Evolutionary conservation across 2,888 invertebrate genomes (phyloP), one percentile per base, ranked within the genome.

Genomic region (Coleophora flavipennella): DNA sequence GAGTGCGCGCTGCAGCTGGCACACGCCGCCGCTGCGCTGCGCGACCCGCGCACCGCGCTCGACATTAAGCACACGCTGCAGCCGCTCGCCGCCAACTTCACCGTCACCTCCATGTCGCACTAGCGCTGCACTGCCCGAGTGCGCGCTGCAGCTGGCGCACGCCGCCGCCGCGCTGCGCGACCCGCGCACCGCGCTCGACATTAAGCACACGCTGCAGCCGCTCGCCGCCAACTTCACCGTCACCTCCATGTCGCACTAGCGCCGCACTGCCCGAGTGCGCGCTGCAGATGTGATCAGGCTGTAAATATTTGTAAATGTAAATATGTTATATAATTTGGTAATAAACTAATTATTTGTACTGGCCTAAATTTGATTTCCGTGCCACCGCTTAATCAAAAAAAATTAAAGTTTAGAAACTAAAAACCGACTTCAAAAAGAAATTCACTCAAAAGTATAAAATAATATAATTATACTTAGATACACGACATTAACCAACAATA

Each of bases 71-170:
- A 75, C 48, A 71, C 77, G 4, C 59, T 83, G 2, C 70, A 72
- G 35, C 83, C 83, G 0, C 62, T 81, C 10, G 61, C 66, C 1
- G 43, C 74, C 14, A 74, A 60, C 50, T 72, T 72, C 45, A 65
- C 65, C 13, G 62, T 64, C 14, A 53, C 69, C 13, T 40, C 51
- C 38, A 50, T 55, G 49, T 45, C 66, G n/a, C 67, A 67, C 48
- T 67, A 46, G 53, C 2, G 12, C 20, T 20, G 3, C 20, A 20
- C 93, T 94, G 64, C 92, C 94, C 0, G 96, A 97, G 64, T 95
- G 95, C 62, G 91, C 94, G 0, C 73, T 96, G 42, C 97, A 97
- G 67, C 86, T 97, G 43, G 92, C 94, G 11, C 96, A 97, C 71
- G 96, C 96, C 0, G 93, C 95, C 3, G 90, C 90, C 35, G 91